Evolutionary conservation across 2,113 vertebrate genomes (phyloP).

Genomic region (Heptranchias perlo): DNA sequence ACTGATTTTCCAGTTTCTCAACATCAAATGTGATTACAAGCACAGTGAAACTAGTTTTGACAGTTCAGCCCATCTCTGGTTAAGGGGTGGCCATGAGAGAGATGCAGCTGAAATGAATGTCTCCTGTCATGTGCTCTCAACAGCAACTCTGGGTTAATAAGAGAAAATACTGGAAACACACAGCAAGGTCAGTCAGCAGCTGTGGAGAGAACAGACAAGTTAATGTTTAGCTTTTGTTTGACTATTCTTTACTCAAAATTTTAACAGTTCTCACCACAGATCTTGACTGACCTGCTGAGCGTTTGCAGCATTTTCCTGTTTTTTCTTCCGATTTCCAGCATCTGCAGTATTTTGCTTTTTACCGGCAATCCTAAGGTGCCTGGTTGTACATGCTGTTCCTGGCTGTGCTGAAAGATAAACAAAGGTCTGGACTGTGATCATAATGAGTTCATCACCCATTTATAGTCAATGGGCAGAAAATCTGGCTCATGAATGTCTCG

Average conservation of each 20-base stretch:
- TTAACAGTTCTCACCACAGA: background rate
- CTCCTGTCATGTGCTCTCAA: background rate
- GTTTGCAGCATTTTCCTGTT: background rate
- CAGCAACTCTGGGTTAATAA: background rate
- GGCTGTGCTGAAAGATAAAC: background rate
- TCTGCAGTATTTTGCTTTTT: background rate
- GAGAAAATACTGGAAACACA: background rate
- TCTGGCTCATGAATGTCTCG: background rate
- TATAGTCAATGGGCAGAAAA: background rate
- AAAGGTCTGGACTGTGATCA: background rate
- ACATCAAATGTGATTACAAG: background rate
- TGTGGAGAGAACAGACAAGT: background rate
- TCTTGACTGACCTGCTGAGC: background rate
- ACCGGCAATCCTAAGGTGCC: background rate
- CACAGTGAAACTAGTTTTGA: background rate
- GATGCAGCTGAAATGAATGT: background rate
- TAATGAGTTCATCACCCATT: background rate
- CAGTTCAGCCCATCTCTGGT: background rate
- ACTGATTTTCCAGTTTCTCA: background rate
- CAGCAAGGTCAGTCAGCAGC: background rate
- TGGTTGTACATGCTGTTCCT: background rate
- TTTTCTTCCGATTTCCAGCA: background rate
- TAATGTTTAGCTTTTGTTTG: background rate
- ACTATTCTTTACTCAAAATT: background rate
- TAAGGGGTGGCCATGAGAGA: background rate